These are phyloP conservation scores for Diphyllodes magnificus DNA, from an alignment of 2,113 vertebrate species.

Conservation along the genomic window DNA sequence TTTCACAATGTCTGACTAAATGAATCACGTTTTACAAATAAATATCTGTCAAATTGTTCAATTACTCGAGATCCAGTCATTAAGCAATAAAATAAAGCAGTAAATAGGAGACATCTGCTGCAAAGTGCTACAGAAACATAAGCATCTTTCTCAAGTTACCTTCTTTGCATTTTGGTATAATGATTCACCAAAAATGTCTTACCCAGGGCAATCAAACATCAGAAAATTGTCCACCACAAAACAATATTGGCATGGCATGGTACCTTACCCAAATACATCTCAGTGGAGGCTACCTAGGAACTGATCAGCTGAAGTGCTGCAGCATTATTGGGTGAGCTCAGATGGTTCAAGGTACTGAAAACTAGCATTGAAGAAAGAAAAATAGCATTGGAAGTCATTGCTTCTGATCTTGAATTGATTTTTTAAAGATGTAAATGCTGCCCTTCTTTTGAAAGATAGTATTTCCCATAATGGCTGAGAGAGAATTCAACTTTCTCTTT, in stretches of 20 bases:
- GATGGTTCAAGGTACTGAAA: background rate
- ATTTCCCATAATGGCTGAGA: background rate
- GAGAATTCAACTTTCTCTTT: background rate
- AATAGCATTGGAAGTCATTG: background rate
- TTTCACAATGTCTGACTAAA: conserved; percentile 75
- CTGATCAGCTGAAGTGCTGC: background rate
- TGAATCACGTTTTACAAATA: conserved; percentile 83
- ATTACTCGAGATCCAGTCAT: conserved; percentile 79
- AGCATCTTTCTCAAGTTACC: conserved; percentile 79
- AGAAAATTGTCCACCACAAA: background rate
- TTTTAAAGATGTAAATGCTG: background rate
- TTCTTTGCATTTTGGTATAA: conserved; percentile 74
- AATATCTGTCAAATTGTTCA: conserved; percentile 82
- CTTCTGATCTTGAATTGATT: background rate
- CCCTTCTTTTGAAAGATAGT: background rate
- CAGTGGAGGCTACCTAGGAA: background rate
- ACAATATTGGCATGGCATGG: background rate
- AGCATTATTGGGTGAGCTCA: background rate
- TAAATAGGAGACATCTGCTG: conserved; percentile 84
- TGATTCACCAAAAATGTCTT: conserved; percentile 69
- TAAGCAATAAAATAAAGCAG: conserved; percentile 82
- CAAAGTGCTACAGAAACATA: conserved; percentile 77
- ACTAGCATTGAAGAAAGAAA: no score
- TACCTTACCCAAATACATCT: background rate
- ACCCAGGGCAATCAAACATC: conserved; percentile 21